Evolutionary conservation across 1,140 invertebrate genomes (phyloP).

Genomic region (Pseudomyrmex concolor): DNA sequence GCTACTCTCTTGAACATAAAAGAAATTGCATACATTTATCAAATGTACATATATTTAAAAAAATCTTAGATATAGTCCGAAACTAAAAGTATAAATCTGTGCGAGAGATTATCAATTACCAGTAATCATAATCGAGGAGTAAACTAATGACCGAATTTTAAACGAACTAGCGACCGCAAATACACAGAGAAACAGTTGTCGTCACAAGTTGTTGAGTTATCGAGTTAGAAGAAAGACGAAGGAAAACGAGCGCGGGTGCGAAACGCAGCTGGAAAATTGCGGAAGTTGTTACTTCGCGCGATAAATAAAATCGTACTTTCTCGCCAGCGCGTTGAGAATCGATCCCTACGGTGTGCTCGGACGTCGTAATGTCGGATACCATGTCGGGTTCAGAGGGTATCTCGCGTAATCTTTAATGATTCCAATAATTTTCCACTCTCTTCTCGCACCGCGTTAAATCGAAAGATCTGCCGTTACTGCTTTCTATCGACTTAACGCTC

Average conservation of each 20-base stretch:
- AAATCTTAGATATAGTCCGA: too few species aligned
- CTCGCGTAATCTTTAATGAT: constrained; percentile 74
- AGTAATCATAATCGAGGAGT: too few species aligned
- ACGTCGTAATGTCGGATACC: constrained; percentile 68
- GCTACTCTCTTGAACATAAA: too few species aligned
- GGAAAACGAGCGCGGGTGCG: constrained; percentile 2
- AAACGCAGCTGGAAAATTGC: constrained; percentile 34
- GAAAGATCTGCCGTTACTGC: background rate
- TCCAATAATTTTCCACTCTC: constrained; percentile 75
- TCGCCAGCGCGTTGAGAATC: constrained; percentile 69
- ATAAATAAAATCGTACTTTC: constrained; percentile 79
- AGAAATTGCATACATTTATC: too few species aligned
- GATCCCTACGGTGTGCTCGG: constrained; percentile 62
- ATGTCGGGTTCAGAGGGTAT: constrained; percentile 74
- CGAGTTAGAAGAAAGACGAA: constrained; percentile 2
- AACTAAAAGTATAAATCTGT: too few species aligned
- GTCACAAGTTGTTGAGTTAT: background rate
- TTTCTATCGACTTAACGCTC: constrained; percentile 40
- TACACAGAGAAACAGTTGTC: too few species aligned
- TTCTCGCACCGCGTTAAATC: constrained; percentile 47
- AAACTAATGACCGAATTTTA: too few species aligned
- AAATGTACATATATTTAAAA: too few species aligned
- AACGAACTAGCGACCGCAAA: too few species aligned
- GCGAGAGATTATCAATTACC: too few species aligned
- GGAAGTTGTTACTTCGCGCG: constrained; percentile 69